Evolutionary conservation across 2,888 invertebrate genomes (phyloP).

Genomic region (Meteorus cinctellus): DNA sequence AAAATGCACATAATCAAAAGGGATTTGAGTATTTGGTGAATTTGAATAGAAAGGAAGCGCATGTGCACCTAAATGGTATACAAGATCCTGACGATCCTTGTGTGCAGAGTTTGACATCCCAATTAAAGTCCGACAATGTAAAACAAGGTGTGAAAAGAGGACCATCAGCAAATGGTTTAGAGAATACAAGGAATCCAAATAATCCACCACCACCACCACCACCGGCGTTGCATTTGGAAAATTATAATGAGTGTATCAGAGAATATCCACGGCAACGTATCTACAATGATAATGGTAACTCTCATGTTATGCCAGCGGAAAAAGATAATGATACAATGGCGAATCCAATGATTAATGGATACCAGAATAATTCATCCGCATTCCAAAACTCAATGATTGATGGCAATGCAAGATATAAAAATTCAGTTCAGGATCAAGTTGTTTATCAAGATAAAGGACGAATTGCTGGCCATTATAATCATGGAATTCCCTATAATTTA

Average conservation of each 20-base stretch:
- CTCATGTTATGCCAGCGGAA: constrained; percentile 52
- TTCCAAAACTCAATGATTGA: constrained; percentile 19
- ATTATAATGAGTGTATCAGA: constrained; percentile 6
- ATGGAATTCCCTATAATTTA: background rate
- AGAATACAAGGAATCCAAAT: constrained; percentile 58
- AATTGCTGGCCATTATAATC: constrained; percentile 17
- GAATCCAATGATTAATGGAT: constrained; percentile 12
- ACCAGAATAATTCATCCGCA: constrained; percentile 23
- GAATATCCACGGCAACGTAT: constrained; percentile 54
- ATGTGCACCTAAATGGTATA: constrained; percentile 56
- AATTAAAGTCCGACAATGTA: constrained; percentile 10
- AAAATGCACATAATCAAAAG: constrained; percentile 48
- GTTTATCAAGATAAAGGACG: constrained; percentile 35
- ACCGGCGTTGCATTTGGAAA: constrained; percentile 38
- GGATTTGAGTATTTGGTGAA: constrained; percentile 58
- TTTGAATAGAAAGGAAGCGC: constrained; percentile 49
- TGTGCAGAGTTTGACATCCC: constrained; percentile 18
- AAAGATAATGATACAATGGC: constrained; percentile 52
- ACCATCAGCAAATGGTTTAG: constrained; percentile 61
- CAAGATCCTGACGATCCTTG: constrained; percentile 54
- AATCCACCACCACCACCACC: constrained; percentile 50
- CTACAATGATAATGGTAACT: constrained; percentile 32
- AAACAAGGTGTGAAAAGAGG: constrained; percentile 37
- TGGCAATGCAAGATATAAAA: constrained; percentile 34
- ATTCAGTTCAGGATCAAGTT: constrained; percentile 33